These are phyloP conservation scores for Macrotus californicus DNA, from an alignment of 2,113 vertebrate species.

Conservation along the genomic window DNA sequence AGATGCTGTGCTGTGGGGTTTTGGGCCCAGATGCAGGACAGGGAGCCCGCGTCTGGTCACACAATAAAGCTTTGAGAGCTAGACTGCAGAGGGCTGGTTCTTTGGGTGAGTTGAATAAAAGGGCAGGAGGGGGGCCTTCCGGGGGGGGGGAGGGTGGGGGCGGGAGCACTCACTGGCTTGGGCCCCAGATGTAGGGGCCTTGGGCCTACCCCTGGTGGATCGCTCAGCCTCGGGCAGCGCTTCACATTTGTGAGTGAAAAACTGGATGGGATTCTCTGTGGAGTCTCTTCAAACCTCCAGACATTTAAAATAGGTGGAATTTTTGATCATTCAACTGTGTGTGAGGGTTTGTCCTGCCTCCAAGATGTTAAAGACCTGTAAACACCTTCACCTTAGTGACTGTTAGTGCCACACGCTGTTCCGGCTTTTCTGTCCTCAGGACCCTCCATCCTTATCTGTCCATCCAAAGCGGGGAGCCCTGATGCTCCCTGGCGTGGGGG, in stretches of 20 bases:
- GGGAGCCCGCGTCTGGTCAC: not conserved
- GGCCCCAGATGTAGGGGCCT: not conserved
- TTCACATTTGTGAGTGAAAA: not conserved
- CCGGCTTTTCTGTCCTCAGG: not conserved
- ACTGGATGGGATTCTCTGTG: not conserved
- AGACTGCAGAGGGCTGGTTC: not conserved
- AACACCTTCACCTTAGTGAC: not conserved
- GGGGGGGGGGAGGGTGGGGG: too few relatives aligned
- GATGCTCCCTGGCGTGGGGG: not conserved
- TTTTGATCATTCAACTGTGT: not conserved
- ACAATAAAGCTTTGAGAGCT: not conserved
- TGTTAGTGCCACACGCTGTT: fast-evolving
- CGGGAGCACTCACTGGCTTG: not conserved
- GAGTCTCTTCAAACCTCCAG: not conserved
- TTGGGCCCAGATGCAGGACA: not conserved
- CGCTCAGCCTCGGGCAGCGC: not conserved
- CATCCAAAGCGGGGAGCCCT: not conserved
- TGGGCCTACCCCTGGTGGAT: not conserved
- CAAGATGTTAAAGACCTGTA: not conserved
- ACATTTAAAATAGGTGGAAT: not conserved
- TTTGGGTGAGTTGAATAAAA: not conserved
- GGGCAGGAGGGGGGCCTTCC: not conserved
- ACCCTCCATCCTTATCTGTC: not conserved
- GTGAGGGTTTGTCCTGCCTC: not conserved
- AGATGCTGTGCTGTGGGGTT: not conserved